Percentiles rank a stretch among this genome's conserved stretches.
These are phyloP conservation scores for Pavo muticus DNA, from an alignment of 2,113 vertebrate genomes.

Conservation along the genomic window DNA sequence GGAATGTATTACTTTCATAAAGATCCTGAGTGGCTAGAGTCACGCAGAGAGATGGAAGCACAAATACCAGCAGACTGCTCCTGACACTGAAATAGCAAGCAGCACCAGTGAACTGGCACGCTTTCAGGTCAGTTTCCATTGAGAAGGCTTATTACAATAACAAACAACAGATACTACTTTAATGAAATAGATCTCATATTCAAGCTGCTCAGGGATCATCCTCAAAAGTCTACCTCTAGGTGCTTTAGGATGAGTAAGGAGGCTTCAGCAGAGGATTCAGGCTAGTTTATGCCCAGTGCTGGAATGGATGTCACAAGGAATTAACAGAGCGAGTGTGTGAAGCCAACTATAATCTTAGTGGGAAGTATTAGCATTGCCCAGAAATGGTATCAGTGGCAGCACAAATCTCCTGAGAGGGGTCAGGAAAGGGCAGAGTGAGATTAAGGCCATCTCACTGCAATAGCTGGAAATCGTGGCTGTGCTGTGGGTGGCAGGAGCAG, in stretches of 20 bases:
- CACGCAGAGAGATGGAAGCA: conserved; percentile 50
- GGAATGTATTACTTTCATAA: conserved; percentile 66
- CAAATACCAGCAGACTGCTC: conserved; percentile 31
- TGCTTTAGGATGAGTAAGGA: conserved; percentile 18
- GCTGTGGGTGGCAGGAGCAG: neutral
- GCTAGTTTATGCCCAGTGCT: neutral
- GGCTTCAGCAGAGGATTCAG: conserved; percentile 20
- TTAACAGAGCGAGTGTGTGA: conserved; percentile 7
- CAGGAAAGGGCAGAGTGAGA: neutral
- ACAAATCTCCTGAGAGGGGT: conserved; percentile 2
- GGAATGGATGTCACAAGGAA: neutral
- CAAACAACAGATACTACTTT: conserved; percentile 55
- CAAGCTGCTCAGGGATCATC: neutral
- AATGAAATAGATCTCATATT: neutral
- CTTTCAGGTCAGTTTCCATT: conserved; percentile 28
- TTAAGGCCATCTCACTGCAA: neutral
- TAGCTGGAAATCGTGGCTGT: neutral
- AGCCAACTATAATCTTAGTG: neutral
- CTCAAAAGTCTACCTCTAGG: neutral
- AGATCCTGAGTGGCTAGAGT: conserved; percentile 67
- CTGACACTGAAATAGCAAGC: conserved; percentile 54
- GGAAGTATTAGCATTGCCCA: neutral
- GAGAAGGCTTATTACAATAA: conserved; percentile 40
- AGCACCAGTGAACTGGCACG: conserved; percentile 16
- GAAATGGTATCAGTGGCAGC: neutral